These are phyloP conservation scores for Thymelicus acteon DNA, from an alignment of 2,888 invertebrate genomes.

Conservation along the genomic window DNA sequence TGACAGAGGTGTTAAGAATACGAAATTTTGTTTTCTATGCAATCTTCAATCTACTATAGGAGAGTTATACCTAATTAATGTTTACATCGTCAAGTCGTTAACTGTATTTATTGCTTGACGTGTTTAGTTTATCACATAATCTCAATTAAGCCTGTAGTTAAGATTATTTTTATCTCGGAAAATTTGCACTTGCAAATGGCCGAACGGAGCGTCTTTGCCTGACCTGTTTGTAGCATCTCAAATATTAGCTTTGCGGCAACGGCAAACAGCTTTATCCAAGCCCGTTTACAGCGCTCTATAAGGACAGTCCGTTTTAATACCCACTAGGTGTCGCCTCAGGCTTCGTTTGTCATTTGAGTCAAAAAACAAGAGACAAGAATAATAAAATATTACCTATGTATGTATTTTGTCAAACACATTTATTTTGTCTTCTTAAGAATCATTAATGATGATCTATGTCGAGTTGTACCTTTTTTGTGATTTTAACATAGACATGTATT, in stretches of 20 bases:
- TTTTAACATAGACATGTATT: too few species aligned
- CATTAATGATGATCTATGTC: too few species aligned
- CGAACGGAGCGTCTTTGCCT: constrained; percentile 65
- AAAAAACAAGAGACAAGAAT: neutral
- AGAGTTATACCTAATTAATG: constrained; percentile 1
- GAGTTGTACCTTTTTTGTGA: too few species aligned
- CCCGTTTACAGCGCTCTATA: constrained; percentile 70
- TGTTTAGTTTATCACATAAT: constrained; percentile 62
- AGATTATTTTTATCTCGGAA: constrained; percentile 81
- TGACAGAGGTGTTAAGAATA: too few species aligned
- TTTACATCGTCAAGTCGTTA: constrained; percentile 37
- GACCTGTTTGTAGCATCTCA: constrained; percentile 77
- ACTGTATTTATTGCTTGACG: constrained; percentile 51
- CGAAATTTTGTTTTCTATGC: neutral
- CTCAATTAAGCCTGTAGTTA: constrained; percentile 65
- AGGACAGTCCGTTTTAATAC: constrained; percentile 44
- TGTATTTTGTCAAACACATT: too few species aligned
- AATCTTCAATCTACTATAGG: neutral
- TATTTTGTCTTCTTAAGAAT: too few species aligned
- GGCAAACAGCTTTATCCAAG: constrained; percentile 78
- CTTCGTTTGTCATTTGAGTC: neutral
- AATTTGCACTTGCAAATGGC: constrained; percentile 81
- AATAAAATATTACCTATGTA: too few species aligned
- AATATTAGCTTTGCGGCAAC: constrained; percentile 71
- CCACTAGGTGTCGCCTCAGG: neutral